These are phyloP conservation scores for Bombus pyrosoma DNA, from an alignment of 1,140 invertebrate species.

Conservation along the genomic window DNA sequence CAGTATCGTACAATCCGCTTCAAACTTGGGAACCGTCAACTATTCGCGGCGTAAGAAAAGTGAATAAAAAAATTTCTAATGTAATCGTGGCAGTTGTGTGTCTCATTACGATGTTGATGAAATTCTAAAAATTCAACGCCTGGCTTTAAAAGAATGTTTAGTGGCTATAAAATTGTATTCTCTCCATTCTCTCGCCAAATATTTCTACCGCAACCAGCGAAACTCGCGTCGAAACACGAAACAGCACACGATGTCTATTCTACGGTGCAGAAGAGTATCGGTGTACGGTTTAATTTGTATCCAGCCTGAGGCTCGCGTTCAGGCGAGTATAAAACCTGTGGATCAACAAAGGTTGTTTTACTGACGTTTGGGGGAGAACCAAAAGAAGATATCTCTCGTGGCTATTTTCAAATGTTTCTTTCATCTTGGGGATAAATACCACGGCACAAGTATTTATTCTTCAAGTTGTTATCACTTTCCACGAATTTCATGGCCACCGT, in stretches of 20 bases:
- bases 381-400: constrained; percentile 22
- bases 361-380: constrained; percentile 11
- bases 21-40: too few relatives aligned
- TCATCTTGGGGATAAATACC: constrained; percentile 38
- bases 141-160: neutral
- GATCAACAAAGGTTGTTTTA: constrained; percentile 54
- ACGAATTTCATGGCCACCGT: neutral
- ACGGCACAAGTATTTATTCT: neutral
- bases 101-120: too few relatives aligned
- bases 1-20: too few relatives aligned
- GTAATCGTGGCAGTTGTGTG: too few relatives aligned
- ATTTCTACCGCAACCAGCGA: neutral
- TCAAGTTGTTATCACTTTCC: neutral
- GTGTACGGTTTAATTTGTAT: constrained; percentile 57
- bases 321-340: constrained; percentile 28
- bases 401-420: constrained; percentile 41
- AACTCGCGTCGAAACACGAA: constrained; percentile 12
- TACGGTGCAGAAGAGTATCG: constrained; percentile 43
- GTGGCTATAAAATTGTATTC: neutral
- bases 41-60: too few relatives aligned
- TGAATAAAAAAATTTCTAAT: too few relatives aligned
- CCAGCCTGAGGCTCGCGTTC: constrained; percentile 44
- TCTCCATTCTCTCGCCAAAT: neutral
- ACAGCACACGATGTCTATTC: neutral
- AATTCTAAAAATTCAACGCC: too few relatives aligned